Evolutionary conservation across 2,888 invertebrate species (phyloP).

Genomic region (Lymantria monacha): DNA sequence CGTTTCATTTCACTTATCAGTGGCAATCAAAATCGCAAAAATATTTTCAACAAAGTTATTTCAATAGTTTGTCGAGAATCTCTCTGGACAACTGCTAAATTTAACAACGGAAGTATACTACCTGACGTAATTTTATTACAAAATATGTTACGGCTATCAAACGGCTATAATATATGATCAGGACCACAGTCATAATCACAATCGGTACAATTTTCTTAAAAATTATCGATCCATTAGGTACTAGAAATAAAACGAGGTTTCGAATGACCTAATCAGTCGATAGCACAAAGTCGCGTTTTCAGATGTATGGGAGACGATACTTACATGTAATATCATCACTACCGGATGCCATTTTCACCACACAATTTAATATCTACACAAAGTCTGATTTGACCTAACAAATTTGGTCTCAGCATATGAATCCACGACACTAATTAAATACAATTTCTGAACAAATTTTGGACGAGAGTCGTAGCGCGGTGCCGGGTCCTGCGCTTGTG

Average conservation of each 20-base stretch:
- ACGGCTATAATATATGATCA: background rate
- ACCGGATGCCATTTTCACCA: conserved; percentile 56
- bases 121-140: conserved; percentile 36
- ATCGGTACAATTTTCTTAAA: background rate
- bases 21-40: too few relatives aligned
- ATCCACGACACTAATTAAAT: conserved; percentile 19
- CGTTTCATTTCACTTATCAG: too few relatives aligned
- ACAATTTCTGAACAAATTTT: background rate
- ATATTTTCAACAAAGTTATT: too few relatives aligned
- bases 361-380: conserved; percentile 17
- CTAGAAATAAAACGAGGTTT: background rate
- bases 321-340: conserved; percentile 59
- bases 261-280: conserved; percentile 4
- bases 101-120: conserved; percentile 23
- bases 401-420: conserved; percentile 29
- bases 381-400: background rate
- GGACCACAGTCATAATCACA: too few relatives aligned
- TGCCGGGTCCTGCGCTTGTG: conserved; percentile 49
- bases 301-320: conserved; percentile 29
- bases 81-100: conserved; percentile 21
- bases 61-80: conserved; percentile 4
- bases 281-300: background rate
- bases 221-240: background rate
- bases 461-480: conserved; percentile 54
- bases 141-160: conserved; percentile 17